Evolutionary conservation across 2,797 vertebrate species (phyloP), one percentile per base, ranked within the genome.

Genomic region (Coilia nasus): DNA sequence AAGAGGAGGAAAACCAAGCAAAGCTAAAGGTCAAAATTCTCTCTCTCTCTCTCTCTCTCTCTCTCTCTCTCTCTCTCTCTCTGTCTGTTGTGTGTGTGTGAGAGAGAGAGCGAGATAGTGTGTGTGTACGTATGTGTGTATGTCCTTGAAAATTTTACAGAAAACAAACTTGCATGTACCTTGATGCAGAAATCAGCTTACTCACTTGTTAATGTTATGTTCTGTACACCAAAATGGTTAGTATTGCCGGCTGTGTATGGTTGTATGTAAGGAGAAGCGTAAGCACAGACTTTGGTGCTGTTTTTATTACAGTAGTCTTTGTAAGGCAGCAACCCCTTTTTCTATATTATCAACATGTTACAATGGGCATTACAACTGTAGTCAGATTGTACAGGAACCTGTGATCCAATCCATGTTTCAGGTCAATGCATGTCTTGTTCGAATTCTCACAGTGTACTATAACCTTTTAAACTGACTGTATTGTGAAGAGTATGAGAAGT

Each of bases 31-130:
- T 67, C 64, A 67, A 67, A 62, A n/a, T n/a, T 14, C 64, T 67
- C 46, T 28, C 9, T 64, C 9, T 62, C 21, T 23, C 56, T 57
- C 17, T 57, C 17, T 17, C 47, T 50, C n/a, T n/a, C n/a, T n/a
- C n/a, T n/a, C n/a, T n/a, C n/a, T n/a, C n/a, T 60, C 6, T 60
- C 4, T 57, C 14, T 17, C 47, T 50, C 47, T 50, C 47, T 12
- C 47, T 54, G 10, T 54, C 2, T 59, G 23, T 64, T 82, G 23
- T 82, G n/a, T 54, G 81, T 82, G 23, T 82, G 25, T 81, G 75
- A 35, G 64, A 31, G 64, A 25, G 62, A 25, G 62, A 25, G n/a
- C 12, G n/a, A 25, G 62, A 19, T 3, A 23, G 19, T 57, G 0
- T 82, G 54, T 60, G 7, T 19, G 56, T 82, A 7, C 60, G 31